phyloP scores from a whole-genome alignment of 2,113 vertebrate species.

The Malurus elegans region DNA sequence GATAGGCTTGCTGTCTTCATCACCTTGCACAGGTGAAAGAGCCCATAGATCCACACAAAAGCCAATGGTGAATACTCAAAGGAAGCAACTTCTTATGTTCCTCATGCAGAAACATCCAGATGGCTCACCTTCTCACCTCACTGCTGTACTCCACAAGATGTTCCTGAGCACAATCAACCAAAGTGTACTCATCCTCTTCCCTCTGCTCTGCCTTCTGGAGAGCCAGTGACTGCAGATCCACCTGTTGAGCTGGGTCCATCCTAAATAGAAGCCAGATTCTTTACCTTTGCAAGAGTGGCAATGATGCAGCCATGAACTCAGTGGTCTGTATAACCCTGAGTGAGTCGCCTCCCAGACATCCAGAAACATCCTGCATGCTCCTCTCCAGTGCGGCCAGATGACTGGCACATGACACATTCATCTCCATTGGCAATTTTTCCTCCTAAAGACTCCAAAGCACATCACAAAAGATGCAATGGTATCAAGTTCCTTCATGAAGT shows the following conservation, averaged over 20 bases:
- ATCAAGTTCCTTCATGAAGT: background rate
- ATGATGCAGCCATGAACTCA: background rate
- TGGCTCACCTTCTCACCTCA: background rate
- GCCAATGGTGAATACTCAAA: background rate
- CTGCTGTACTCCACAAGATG: background rate
- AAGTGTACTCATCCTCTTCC: background rate
- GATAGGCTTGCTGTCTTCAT: background rate
- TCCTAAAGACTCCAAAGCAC: background rate
- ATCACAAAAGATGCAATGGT: background rate
- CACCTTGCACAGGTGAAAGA: background rate
- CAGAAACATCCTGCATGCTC: background rate
- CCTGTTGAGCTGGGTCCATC: background rate
- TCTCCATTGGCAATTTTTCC: background rate
- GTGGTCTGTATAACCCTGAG: background rate
- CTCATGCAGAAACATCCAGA: background rate
- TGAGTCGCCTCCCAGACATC: background rate
- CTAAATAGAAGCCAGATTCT: background rate
- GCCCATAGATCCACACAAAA: background rate
- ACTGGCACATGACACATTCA: background rate
- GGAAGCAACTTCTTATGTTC: background rate
- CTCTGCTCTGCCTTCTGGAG: background rate
- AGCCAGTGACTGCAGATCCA: background rate
- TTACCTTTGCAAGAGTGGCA: background rate
- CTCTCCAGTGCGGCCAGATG: background rate
- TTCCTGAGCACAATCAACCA: background rate